Base-by-base conservation (phyloP, 2,797 vertebrate genomes). In the Coendou prehensilis region DNA sequence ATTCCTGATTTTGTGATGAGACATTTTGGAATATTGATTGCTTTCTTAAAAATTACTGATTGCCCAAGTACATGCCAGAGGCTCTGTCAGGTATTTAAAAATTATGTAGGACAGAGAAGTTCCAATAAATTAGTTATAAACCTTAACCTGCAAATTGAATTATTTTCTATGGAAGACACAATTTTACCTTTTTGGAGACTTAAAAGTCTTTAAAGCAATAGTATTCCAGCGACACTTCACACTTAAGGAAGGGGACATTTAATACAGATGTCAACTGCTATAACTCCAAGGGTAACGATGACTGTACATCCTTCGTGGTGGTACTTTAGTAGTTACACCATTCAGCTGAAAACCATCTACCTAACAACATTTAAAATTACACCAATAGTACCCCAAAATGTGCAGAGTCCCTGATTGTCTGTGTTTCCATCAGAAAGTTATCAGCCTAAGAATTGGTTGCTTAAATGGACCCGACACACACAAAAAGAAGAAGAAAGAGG, bases 21-120 rank as follows among this genome's bases (percentile, higher is more conserved):
- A 93, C 64, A 96, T 97, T 96, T 90, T 79, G 10, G 84, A 94
- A 96, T 86, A 93, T 37, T 91, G 82, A 94, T 96, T 88, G 75
- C 30, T 95, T 96, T 97, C 59, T 93, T 89, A 22, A 95, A 96
- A 79, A 64, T 33, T 95, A 91, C 71, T 69, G 83, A 95, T 91
- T 84, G n/a, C 30, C 52, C 95, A 79, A 83, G 33, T 47, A n/a
- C 37, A 73, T 94, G 54, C 76, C 81, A 96, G 78, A 94, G 59
- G 20, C 79, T 89, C 13, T 37, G 30, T 30, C 23, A 18, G 18
- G 52, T 87, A 85, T 95, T 96, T 96, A 90, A 93, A 26, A 91
- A 76, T 71, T 87, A 94, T n/a, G 54, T 85, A 69, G 14, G 64
- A 96, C 91, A 97, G 63, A 93, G 61, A 78, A 82, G 28, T 92